Conservation (phyloP, 2,888 invertebrate species). For the Ennomos erosarius region DNA sequence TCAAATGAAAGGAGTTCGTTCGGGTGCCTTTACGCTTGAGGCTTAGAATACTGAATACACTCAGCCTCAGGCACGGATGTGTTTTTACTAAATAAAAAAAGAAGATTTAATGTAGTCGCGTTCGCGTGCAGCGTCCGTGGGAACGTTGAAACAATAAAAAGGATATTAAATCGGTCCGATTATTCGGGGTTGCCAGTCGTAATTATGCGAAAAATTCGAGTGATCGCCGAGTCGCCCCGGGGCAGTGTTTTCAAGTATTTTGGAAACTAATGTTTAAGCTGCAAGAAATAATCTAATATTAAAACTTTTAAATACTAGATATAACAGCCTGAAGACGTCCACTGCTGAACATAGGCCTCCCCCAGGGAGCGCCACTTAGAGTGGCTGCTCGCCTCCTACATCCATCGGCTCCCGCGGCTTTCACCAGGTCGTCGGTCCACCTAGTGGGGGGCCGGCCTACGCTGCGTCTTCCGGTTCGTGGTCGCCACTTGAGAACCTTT, state of each 20-base stretch:
- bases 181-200: conserved; percentile 63
- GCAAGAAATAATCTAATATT: conserved; percentile 2
- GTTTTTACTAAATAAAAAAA: conserved; percentile 53
- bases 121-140: conserved; percentile 76
- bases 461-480: no score
- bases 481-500: no score
- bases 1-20: conserved; percentile 70
- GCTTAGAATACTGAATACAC: conserved; percentile 20
- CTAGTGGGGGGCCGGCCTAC: no score
- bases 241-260: conserved; percentile 42
- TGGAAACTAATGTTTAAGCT: conserved; percentile 29
- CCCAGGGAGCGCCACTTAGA: no score
- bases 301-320: no score
- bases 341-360: no score
- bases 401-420: no score
- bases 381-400: no score
- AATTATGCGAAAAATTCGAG: conserved; percentile 65
- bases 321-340: no score
- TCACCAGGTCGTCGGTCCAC: no score
- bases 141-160: conserved; percentile 72
- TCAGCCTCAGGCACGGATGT: conserved; percentile 76
- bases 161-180: conserved; percentile 58
- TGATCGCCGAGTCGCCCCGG: conserved; percentile 48
- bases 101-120: conserved; percentile 58
- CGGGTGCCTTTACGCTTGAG: conserved; percentile 66